These are phyloP conservation scores for Drosophila willistoni DNA, from an alignment of 1,140 invertebrate species.

Conservation along the genomic window DNA sequence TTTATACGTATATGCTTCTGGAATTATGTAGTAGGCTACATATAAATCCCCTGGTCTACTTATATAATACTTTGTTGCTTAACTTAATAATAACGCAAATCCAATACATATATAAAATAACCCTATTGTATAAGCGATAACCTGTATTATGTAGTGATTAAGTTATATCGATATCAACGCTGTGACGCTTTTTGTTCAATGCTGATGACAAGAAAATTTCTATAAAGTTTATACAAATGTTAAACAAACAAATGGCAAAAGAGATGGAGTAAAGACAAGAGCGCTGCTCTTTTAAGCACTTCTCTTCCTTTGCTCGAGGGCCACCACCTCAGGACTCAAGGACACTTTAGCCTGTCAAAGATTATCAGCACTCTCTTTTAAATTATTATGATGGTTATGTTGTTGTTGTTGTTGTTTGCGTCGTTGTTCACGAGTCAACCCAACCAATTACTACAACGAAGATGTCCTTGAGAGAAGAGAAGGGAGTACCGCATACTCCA, in stretches of 20 bases:
- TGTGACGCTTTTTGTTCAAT: not conserved
- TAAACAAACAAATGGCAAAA: slow-evolving; percentile 25
- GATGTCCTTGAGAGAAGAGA: slow-evolving; percentile 39
- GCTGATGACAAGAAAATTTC: slow-evolving; percentile 13
- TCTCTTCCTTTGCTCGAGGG: slow-evolving; percentile 1
- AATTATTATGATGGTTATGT: slow-evolving; percentile 65
- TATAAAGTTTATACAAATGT: slow-evolving; percentile 28
- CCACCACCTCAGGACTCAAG: slow-evolving; percentile 50
- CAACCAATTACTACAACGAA: slow-evolving; percentile 40
- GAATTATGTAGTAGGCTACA: too few relatives aligned
- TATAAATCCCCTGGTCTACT: too few relatives aligned
- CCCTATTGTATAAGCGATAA: too few relatives aligned
- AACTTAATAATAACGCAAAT: too few relatives aligned
- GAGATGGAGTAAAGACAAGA: slow-evolving; percentile 31
- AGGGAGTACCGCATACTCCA: slow-evolving; percentile 12
- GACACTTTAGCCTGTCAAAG: slow-evolving; percentile 59
- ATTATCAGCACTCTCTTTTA: slow-evolving; percentile 60
- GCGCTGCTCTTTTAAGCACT: slow-evolving; percentile 45
- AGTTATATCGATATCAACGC: too few relatives aligned
- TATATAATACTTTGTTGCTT: too few relatives aligned
- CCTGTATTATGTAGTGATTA: too few relatives aligned
- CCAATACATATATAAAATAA: too few relatives aligned
- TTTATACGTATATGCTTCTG: too few relatives aligned
- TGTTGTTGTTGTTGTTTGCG: slow-evolving; percentile 3
- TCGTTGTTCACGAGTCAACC: slow-evolving; percentile 31